Percentiles rank a stretch among this genome's conserved stretches.
phyloP scores from a whole-genome alignment of 2,113 vertebrate species.

The Cyanistes caeruleus region DNA sequence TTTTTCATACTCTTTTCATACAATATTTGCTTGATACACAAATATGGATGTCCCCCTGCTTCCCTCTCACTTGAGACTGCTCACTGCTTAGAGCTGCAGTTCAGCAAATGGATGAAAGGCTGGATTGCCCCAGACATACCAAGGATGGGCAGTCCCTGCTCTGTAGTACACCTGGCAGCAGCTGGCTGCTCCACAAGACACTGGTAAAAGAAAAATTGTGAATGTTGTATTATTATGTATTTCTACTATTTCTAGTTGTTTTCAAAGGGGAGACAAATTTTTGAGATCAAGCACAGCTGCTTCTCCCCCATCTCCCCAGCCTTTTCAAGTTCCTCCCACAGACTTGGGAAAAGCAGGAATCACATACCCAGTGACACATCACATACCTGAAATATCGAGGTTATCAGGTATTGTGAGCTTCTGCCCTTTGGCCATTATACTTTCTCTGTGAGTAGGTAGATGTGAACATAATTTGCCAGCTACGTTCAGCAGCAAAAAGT shows the following conservation, averaged over 20 bases:
- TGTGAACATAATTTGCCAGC: not conserved
- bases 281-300: not conserved
- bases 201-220: not conserved
- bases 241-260: not conserved
- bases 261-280: not conserved
- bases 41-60: not conserved
- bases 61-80: not conserved
- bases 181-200: not conserved
- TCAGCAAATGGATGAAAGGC: not conserved
- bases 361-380: not conserved
- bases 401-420: not conserved
- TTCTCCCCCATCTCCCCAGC: not conserved
- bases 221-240: not conserved
- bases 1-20: too few species aligned
- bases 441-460: not conserved
- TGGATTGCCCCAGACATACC: not conserved
- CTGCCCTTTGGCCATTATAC: not conserved
- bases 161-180: not conserved
- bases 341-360: not conserved
- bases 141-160: not conserved
- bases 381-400: not conserved
- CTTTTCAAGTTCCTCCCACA: not conserved
- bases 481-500: not conserved
- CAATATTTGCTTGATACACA: conserved; percentile 1
- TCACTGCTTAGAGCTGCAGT: not conserved